Evolutionary conservation across 2,113 vertebrate species (phyloP).

Genomic region (Pollachius pollachius): DNA sequence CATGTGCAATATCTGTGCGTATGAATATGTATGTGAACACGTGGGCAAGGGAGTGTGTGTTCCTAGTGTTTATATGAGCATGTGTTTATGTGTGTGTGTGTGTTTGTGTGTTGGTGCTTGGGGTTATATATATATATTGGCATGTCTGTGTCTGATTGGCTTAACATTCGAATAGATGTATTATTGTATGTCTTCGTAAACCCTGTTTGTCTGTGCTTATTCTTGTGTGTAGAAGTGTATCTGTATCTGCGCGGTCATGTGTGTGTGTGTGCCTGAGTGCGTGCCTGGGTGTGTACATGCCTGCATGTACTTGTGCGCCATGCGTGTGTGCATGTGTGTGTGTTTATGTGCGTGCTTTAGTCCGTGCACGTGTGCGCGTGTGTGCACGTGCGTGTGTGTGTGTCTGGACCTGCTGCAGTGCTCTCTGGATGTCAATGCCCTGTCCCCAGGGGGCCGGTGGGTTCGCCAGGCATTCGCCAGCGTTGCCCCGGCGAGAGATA

Average conservation of each 20-base stretch:
- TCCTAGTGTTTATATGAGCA: too few relatives aligned
- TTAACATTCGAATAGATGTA: not conserved
- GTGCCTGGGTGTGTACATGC: too few relatives aligned
- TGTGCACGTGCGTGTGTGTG: slow-evolving; percentile 7
- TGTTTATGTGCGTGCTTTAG: not conserved
- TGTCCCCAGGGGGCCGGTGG: slow-evolving; percentile 98
- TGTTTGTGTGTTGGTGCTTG: not conserved
- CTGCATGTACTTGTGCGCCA: too few relatives aligned
- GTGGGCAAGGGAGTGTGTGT: too few relatives aligned
- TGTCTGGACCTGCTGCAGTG: slow-evolving; percentile 88
- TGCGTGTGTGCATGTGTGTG: too few relatives aligned
- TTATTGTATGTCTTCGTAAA: slow-evolving; percentile 13
- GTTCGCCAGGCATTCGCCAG: slow-evolving; percentile 96
- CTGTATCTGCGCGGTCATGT: too few relatives aligned
- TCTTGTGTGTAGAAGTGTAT: too few relatives aligned
- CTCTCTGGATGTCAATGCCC: slow-evolving; percentile 97
- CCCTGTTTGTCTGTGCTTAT: not conserved
- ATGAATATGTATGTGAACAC: not conserved
- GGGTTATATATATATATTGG: not conserved
- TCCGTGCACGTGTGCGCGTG: slow-evolving; percentile 1
- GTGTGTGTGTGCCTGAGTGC: too few relatives aligned
- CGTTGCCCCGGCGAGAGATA: slow-evolving; percentile 94
- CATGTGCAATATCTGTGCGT: slow-evolving; percentile 12
- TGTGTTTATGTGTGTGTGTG: too few relatives aligned
- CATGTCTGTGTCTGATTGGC: not conserved